Conservation (phyloP, 2,113 vertebrate species). For the Odobenus rosmarus region DNA sequence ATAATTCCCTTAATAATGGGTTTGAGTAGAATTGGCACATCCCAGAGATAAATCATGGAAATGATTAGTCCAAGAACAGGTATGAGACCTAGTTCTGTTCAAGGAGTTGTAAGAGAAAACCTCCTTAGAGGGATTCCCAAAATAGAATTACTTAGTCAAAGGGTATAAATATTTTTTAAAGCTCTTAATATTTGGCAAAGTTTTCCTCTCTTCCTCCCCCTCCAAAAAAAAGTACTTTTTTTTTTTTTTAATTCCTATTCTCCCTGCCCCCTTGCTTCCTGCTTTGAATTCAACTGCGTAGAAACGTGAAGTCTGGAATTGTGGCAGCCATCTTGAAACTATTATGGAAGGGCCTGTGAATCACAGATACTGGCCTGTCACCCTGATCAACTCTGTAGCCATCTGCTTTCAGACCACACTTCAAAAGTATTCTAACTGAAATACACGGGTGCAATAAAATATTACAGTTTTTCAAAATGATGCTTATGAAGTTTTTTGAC, state of each 20-base stretch:
- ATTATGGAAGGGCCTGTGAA: neutral
- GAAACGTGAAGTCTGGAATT: neutral
- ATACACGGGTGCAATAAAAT: neutral
- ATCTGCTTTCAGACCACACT: neutral
- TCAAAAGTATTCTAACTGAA: slow-evolving; percentile 26
- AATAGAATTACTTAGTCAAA: slow-evolving; percentile 36
- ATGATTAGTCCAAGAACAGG: neutral
- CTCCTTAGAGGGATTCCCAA: slow-evolving; percentile 4
- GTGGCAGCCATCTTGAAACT: neutral
- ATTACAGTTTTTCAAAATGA: neutral
- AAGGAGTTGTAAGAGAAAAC: neutral
- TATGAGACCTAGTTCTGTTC: neutral
- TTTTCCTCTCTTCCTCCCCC: neutral
- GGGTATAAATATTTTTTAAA: neutral
- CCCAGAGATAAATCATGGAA: neutral
- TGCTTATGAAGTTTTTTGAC: neutral
- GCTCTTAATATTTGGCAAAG: neutral
- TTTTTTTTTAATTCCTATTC: neutral
- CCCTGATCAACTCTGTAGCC: neutral
- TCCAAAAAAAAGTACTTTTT: neutral
- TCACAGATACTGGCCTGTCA: neutral
- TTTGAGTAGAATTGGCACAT: neutral
- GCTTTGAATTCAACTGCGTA: neutral
- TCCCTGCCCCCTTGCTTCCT: neutral
- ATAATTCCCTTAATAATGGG: neutral